Evolutionary conservation across 2,797 vertebrate species (phyloP).

Genomic region (Gephyroberyx darwinii): DNA sequence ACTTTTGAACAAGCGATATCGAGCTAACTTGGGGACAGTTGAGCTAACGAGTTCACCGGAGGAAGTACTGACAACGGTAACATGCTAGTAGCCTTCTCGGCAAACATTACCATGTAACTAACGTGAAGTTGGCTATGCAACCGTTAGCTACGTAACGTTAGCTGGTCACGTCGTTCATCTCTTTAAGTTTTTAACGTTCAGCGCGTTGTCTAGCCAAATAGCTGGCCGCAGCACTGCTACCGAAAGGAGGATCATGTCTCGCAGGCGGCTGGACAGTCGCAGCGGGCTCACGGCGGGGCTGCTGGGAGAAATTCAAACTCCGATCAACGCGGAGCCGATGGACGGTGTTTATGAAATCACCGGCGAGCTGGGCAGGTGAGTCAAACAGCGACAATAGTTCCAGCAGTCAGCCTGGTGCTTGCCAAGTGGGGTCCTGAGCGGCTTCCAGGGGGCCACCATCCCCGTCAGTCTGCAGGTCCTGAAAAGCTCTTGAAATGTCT

Average conservation of each 20-base stretch:
- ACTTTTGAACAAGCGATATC: constrained; percentile 47
- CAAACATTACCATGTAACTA: constrained; percentile 42
- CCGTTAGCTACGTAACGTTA: constrained; percentile 1
- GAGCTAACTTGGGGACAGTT: constrained; percentile 25
- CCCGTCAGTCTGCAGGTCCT: no score
- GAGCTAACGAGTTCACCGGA: neutral
- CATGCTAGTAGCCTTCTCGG: neutral
- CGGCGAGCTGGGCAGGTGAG: constrained; percentile 91
- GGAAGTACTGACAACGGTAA: neutral
- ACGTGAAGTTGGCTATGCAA: neutral
- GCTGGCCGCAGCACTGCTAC: constrained; percentile 11
- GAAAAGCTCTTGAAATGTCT: no score
- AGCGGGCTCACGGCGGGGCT: constrained; percentile 81
- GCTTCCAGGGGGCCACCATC: no score
- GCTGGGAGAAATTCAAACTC: constrained; percentile 85
- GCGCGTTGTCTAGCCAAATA: neutral
- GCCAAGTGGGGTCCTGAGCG: no score
- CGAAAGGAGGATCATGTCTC: constrained; percentile 81
- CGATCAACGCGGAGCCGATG: constrained; percentile 85
- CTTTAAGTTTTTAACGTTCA: neutral
- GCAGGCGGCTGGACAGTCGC: constrained; percentile 88
- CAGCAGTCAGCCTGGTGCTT: no score
- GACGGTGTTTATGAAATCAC: constrained; percentile 86
- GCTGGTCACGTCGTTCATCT: constrained; percentile 7
- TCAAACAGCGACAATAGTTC: neutral